These are phyloP conservation scores for Zapornia atra DNA, from an alignment of 2,113 vertebrate species.

Conservation along the genomic window DNA sequence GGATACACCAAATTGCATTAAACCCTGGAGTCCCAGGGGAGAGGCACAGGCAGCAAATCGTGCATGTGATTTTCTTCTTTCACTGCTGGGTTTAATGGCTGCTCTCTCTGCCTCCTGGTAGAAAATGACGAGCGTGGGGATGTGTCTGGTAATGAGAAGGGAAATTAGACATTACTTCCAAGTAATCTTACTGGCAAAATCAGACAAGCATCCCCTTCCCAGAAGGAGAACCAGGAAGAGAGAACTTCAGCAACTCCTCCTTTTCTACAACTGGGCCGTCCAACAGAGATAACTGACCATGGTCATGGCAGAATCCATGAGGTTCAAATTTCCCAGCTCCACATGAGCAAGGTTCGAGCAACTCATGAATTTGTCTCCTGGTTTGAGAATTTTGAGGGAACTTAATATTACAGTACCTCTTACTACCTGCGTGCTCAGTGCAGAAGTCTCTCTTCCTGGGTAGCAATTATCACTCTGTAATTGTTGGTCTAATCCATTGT, in stretches of 20 bases:
- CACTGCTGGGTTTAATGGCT: constrained; percentile 11
- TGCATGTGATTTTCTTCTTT: constrained; percentile 54
- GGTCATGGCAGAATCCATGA: background rate
- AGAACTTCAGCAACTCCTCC: background rate
- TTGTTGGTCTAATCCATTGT: background rate
- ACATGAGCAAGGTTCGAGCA: background rate
- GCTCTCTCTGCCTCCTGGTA: background rate
- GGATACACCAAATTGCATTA: constrained; percentile 57
- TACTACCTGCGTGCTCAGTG: background rate
- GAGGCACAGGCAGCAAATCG: constrained; percentile 42
- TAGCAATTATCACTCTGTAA: background rate
- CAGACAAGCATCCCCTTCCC: background rate
- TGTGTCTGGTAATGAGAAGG: background rate
- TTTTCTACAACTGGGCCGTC: background rate
- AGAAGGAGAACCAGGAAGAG: background rate
- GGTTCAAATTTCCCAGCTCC: background rate
- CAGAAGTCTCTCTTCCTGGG: background rate
- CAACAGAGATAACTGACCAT: background rate
- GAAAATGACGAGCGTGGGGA: constrained; percentile 32
- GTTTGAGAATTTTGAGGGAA: background rate
- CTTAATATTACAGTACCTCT: rapidly evolving
- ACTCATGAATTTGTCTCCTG: background rate
- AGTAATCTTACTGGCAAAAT: background rate
- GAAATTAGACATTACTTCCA: constrained; percentile 37
- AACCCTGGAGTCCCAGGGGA: constrained; percentile 23